These are phyloP conservation scores for Notothenia coriiceps DNA, from an alignment of 2,113 vertebrate genomes.

Conservation along the genomic window DNA sequence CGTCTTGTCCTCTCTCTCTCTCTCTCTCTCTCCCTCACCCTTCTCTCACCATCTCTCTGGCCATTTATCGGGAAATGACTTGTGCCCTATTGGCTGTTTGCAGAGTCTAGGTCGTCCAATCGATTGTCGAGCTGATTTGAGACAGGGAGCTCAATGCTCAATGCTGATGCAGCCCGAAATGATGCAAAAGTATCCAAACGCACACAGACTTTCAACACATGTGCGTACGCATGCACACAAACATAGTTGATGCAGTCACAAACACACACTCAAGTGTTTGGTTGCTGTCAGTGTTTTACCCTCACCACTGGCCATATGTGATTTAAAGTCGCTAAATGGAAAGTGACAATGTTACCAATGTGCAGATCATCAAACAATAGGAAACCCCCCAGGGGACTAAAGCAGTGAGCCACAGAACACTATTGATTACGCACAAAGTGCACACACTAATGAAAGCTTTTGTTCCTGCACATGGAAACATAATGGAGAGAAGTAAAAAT, in stretches of 20 bases:
- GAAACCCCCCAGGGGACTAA: constrained; percentile 55
- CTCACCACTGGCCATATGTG: constrained; percentile 63
- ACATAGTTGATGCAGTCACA: neutral
- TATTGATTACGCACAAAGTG: constrained; percentile 72
- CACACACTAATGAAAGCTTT: constrained; percentile 69
- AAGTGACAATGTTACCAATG: constrained; percentile 74
- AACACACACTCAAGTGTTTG: constrained; percentile 1
- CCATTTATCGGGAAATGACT: constrained; percentile 72
- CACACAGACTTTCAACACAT: neutral
- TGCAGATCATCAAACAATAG: constrained; percentile 72
- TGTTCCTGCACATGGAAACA: constrained; percentile 64
- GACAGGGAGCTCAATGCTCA: constrained; percentile 52
- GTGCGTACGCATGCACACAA: neutral
- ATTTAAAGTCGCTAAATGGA: constrained; percentile 68
- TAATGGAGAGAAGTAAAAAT: constrained; percentile 45
- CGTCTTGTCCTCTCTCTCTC: neutral
- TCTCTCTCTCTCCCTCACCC: neutral
- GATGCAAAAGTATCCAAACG: constrained; percentile 46
- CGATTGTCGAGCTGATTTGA: constrained; percentile 66
- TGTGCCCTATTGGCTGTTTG: constrained; percentile 76
- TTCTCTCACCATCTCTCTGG: constrained; percentile 35
- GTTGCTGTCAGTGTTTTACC: constrained; percentile 35
- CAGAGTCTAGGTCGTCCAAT: constrained; percentile 67
- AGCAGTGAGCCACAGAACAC: constrained; percentile 58
- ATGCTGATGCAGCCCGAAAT: constrained; percentile 45